Percentiles rank a stretch among this genome's conserved stretches.
These are phyloP conservation scores for Stegana nigrithorax DNA, from an alignment of 2,888 invertebrate species.

Conservation along the genomic window DNA sequence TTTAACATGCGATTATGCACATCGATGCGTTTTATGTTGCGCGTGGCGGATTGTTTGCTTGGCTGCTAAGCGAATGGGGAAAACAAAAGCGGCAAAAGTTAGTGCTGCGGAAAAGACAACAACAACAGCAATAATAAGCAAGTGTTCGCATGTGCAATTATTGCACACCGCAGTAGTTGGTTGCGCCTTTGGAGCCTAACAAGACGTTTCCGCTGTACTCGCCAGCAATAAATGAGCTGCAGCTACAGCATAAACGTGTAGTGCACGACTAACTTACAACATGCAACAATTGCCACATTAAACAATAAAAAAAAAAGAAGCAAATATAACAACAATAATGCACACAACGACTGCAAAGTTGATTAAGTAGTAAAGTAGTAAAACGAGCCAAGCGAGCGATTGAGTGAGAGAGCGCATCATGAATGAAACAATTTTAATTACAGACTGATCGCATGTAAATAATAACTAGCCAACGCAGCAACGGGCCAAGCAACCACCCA, in stretches of 20 bases:
- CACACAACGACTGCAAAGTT: not conserved
- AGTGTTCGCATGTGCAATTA: too few relatives aligned
- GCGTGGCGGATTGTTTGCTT: too few relatives aligned
- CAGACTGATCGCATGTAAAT: slow-evolving; percentile 15
- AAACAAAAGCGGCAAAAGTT: not conserved
- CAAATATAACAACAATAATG: too few relatives aligned
- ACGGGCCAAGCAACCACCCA: too few relatives aligned
- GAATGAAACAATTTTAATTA: slow-evolving; percentile 20
- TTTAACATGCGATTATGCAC: slow-evolving; percentile 61
- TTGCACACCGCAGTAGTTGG: too few relatives aligned
- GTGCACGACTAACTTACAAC: too few relatives aligned
- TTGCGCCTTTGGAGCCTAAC: slow-evolving; percentile 35
- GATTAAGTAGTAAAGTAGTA: slow-evolving; percentile 5
- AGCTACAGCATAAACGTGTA: too few relatives aligned
- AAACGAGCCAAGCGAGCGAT: not conserved
- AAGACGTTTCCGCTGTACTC: slow-evolving; percentile 48
- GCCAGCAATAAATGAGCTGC: too few relatives aligned
- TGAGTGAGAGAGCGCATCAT: slow-evolving; percentile 2
- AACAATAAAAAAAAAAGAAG: too few relatives aligned
- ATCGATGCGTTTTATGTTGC: slow-evolving; percentile 52
- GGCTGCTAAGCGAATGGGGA: not conserved
- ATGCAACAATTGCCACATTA: too few relatives aligned
- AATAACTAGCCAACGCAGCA: too few relatives aligned
- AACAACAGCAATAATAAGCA: not conserved
- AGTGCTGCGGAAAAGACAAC: not conserved